Evolutionary conservation across 2,113 vertebrate species (phyloP).

Genomic region (Lethenteron reissneri): DNA sequence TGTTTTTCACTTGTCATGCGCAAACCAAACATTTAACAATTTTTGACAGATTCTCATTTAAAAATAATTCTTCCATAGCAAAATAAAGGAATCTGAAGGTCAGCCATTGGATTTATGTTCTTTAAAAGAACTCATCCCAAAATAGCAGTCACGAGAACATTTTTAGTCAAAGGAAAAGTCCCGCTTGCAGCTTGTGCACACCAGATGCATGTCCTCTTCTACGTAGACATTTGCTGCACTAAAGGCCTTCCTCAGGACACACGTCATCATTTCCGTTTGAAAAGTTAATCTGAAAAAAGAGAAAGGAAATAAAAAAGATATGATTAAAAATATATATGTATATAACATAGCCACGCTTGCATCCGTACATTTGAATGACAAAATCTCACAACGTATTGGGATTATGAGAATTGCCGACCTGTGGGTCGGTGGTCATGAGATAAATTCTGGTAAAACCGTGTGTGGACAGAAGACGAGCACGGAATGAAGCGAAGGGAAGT

Average conservation of each 20-base stretch:
- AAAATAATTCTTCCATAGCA: constrained; percentile 6
- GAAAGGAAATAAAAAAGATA: not conserved
- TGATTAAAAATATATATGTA: not conserved
- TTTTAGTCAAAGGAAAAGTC: constrained; percentile 3
- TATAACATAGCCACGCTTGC: not conserved
- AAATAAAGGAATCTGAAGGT: constrained; percentile 6
- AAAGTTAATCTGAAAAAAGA: not conserved
- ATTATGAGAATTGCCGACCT: too few species aligned
- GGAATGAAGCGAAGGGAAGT: too few species aligned
- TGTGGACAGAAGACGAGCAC: too few species aligned
- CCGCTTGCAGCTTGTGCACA: constrained; percentile 5
- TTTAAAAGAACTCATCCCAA: constrained; percentile 5
- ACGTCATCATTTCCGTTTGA: not conserved
- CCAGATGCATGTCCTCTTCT: constrained; percentile 5
- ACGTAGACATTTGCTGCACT: not conserved
- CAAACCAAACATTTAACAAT: too few species aligned
- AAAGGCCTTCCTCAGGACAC: not conserved
- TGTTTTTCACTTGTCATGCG: not conserved
- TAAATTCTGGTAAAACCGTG: too few species aligned
- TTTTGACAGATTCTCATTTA: not conserved
- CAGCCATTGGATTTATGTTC: constrained; percentile 5
- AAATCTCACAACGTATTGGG: too few species aligned
- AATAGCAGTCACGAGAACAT: constrained; percentile 2
- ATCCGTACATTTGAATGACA: too few species aligned
- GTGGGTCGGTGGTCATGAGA: too few species aligned